These are phyloP conservation scores for Myotis planiceps DNA, from an alignment of 2,797 vertebrate genomes.

Conservation along the genomic window DNA sequence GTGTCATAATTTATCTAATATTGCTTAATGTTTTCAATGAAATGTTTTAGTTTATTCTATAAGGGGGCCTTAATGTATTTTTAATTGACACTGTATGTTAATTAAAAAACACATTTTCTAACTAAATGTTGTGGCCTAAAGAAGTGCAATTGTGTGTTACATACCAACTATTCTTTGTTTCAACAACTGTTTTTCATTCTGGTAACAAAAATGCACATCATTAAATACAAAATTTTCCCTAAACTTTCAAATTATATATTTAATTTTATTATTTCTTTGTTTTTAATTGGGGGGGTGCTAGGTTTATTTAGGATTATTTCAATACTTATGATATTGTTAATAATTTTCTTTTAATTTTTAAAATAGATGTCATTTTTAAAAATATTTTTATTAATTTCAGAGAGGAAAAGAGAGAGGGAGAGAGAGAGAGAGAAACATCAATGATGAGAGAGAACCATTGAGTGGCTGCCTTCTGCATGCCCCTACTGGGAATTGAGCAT, in stretches of 20 bases:
- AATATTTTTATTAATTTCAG: no score
- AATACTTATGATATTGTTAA: not conserved
- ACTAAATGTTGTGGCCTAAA: not conserved
- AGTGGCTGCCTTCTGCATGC: no score
- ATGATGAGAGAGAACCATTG: no score
- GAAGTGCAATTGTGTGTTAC: not conserved
- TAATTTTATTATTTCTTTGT: not conserved
- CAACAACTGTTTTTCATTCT: not conserved
- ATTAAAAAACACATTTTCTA: not conserved
- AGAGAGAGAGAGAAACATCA: no score
- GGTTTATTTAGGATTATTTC: not conserved
- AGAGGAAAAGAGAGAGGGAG: no score
- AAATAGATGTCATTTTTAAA: not conserved
- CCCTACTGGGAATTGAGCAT: no score
- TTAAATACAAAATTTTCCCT: not conserved
- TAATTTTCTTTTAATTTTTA: not conserved
- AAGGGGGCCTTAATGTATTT: not conserved
- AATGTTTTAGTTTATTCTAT: not conserved
- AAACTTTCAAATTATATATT: not conserved
- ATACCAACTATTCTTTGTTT: not conserved
- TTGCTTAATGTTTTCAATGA: constrained; percentile 4
- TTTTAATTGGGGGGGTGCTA: not conserved
- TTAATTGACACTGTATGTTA: not conserved
- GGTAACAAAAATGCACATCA: not conserved
- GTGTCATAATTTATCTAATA: not conserved